Base-by-base conservation (phyloP, 2,113 vertebrate species). In the Corythornis cristatus region DNA sequence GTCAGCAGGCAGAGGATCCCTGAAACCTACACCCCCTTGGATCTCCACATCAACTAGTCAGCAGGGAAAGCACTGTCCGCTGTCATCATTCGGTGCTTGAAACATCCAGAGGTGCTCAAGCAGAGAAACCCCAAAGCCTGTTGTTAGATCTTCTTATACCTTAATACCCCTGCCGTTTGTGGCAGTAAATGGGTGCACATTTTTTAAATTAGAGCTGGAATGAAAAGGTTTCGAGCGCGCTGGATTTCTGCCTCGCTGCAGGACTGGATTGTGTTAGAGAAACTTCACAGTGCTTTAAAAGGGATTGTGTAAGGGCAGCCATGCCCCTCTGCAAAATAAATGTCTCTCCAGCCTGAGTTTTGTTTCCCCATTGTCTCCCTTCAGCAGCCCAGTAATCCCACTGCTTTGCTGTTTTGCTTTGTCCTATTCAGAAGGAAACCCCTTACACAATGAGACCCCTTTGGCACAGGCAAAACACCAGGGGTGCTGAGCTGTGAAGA, bases 381-480 rank as follows among this genome's bases (percentile, higher is more conserved):
- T 89, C 85, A 89, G 92, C 90, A 91, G 92, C 76, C 84, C 77
- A 90, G 90, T 95, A 95, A 96, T 96, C 90, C 95, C 87, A 87
- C 60, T 46, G 88, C 86, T 95, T 71, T 1, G 9, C 78, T 92
- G 94, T 89, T 96, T 89, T 80, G 78, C 93, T 94, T 89, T 92
- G 90, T 83, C 58, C 95, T 95, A 95, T 96, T 97, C 96, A 97
- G 87, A 88, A 89, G 76, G 89, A 91, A 96, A 93, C 87, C 68
- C 91, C 65, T 93, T 58, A 81, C 62, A 96, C 96, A 97, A 96
- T 94, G 90, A 57, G 84, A 83, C 68, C 90, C 90, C 84, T 91
- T 89, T 94, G 96, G 92, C 87, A 83, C 79, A 76, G 92, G 88
- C 64, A 86, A 54, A 86, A 88, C 74, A 46, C 77, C 72, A 20